Percentiles rank a stretch among this genome's conserved stretches.
phyloP scores from a whole-genome alignment of 2,888 invertebrate genomes.

The Drosophila borealis region DNA sequence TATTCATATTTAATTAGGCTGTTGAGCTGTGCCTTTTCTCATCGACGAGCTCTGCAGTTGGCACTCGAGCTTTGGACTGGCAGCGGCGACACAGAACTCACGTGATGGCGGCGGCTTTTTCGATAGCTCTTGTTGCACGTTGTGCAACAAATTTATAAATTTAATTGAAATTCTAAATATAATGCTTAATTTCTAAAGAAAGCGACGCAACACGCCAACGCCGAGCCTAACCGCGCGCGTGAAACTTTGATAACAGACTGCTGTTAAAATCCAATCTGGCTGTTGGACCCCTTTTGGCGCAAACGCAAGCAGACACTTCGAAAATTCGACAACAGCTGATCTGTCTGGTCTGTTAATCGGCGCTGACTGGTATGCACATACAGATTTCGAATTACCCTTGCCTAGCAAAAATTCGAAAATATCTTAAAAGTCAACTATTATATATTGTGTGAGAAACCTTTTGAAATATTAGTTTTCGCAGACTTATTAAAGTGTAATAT shows the following conservation, averaged over 20 bases:
- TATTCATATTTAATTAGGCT: slow-evolving; percentile 29
- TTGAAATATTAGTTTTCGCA: neutral
- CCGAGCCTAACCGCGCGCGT: slow-evolving; percentile 53
- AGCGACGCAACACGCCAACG: slow-evolving; percentile 49
- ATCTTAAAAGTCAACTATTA: no score
- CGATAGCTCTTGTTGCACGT: slow-evolving; percentile 21
- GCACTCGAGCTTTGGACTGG: slow-evolving; percentile 18
- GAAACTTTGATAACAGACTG: slow-evolving; percentile 50
- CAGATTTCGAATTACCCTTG: neutral
- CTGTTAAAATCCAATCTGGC: slow-evolving; percentile 36
- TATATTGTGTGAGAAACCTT: no score
- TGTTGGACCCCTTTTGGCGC: slow-evolving; percentile 44
- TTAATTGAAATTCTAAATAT: slow-evolving; percentile 42
- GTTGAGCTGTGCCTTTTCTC: slow-evolving; percentile 14
- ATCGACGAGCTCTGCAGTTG: slow-evolving; percentile 21
- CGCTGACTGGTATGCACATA: slow-evolving; percentile 24
- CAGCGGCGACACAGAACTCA: slow-evolving; percentile 11
- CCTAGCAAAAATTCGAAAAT: neutral
- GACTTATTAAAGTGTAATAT: neutral
- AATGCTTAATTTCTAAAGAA: slow-evolving; percentile 46
- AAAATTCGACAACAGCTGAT: slow-evolving; percentile 55
- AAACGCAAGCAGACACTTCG: slow-evolving; percentile 42
- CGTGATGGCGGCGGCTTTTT: slow-evolving; percentile 29
- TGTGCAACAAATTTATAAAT: slow-evolving; percentile 14
- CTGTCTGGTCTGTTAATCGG: slow-evolving; percentile 21